Evolutionary conservation across 1,140 invertebrate species (phyloP).

Genomic region (Drusus annulatus): DNA sequence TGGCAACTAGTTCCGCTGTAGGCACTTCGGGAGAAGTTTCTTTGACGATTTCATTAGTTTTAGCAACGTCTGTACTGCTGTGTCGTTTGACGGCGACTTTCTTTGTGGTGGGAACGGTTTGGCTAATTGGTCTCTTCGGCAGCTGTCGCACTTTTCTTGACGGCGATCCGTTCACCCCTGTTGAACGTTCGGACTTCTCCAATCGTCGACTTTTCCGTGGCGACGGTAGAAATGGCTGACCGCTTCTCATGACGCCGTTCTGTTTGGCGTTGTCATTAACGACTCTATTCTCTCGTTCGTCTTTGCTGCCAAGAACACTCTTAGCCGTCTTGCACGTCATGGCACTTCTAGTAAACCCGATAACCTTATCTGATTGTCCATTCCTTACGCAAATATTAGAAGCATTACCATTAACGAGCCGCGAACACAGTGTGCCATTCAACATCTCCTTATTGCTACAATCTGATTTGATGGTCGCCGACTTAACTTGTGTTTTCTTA

Average conservation of each 20-base stretch:
- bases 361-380: conserved; percentile 4
- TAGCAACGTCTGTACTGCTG: conserved; percentile 26
- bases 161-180: conserved; percentile 68
- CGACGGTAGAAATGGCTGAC: conserved; percentile 62
- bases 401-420: conserved; percentile 35
- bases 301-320: conserved; percentile 21
- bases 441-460: not conserved
- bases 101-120: conserved; percentile 49
- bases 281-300: conserved; percentile 14
- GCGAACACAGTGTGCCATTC: conserved; percentile 25
- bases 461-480: not conserved
- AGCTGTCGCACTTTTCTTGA: conserved; percentile 69
- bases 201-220: conserved; percentile 67
- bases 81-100: conserved; percentile 55
- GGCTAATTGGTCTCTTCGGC: conserved; percentile 61
- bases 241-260: not conserved
- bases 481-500: conserved; percentile 36
- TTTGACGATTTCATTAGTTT: conserved; percentile 9
- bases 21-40: conserved; percentile 48
- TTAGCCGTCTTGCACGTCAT: conserved; percentile 6
- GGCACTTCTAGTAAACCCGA: conserved; percentile 18
- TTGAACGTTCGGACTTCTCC: conserved; percentile 68
- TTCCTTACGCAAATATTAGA: conserved; percentile 17
- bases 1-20: conserved; percentile 40
- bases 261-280: conserved; percentile 12